Conservation (phyloP, 1,140 invertebrate genomes). For the Drosophila lini region DNA sequence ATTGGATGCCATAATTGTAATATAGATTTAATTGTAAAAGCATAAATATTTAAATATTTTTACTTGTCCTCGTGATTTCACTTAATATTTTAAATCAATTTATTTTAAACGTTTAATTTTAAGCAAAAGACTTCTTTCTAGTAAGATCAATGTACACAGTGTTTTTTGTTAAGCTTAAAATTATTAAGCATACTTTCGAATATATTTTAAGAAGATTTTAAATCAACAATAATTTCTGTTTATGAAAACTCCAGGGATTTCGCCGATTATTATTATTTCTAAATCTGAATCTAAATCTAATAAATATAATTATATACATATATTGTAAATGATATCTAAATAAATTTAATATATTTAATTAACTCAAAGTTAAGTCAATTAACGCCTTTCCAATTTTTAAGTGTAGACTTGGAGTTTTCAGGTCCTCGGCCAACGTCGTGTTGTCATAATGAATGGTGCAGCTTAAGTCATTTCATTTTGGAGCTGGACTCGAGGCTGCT, state of each 20-base stretch:
- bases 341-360: too few relatives aligned
- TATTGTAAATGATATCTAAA: too few relatives aligned
- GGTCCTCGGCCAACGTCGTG: conserved; percentile 67
- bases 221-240: neutral
- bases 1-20: neutral
- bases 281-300: too few relatives aligned
- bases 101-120: too few relatives aligned
- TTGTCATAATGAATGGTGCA: conserved; percentile 84
- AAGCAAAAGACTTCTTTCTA: neutral
- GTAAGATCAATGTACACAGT: too few relatives aligned
- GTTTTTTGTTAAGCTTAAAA: neutral
- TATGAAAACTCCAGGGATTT: too few relatives aligned
- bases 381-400: neutral
- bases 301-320: too few relatives aligned
- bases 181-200: neutral
- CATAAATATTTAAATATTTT: neutral
- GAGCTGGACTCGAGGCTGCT: conserved; percentile 50
- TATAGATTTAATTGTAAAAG: neutral
- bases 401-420: conserved; percentile 4
- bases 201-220: too few relatives aligned
- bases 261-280: too few relatives aligned
- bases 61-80: too few relatives aligned
- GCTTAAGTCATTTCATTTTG: conserved; percentile 84
- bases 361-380: too few relatives aligned
- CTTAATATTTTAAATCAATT: neutral